Percentiles rank a stretch among this genome's conserved stretches.
phyloP scores from a whole-genome alignment of 2,888 invertebrate genomes.

The Hetaerina titia region DNA sequence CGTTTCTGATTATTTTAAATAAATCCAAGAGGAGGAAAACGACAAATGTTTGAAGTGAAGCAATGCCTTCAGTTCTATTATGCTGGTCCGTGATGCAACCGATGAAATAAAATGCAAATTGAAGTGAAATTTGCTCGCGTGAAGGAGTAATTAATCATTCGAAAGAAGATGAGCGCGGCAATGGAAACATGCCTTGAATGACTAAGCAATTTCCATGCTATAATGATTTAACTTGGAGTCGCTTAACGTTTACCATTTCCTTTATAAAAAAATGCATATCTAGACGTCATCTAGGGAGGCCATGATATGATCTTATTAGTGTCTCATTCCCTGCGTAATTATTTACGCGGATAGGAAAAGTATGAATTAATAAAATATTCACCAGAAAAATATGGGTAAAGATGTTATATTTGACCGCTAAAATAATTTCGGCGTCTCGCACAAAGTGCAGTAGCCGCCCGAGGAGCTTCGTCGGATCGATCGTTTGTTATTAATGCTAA shows the following conservation, averaged over 20 bases:
- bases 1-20: neutral
- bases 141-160: slow-evolving; percentile 13
- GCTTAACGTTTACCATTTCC: neutral
- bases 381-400: neutral
- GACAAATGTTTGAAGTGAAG: neutral
- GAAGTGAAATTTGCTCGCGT: neutral
- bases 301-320: neutral
- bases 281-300: neutral
- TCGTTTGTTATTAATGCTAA: neutral
- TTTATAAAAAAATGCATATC: neutral
- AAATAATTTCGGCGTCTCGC: neutral
- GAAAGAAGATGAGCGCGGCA: neutral
- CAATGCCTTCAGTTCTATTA: neutral
- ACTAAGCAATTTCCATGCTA: neutral
- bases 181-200: neutral
- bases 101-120: slow-evolving; percentile 23
- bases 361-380: neutral
- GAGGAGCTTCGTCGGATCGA: neutral
- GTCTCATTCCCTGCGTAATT: neutral
- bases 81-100: neutral
- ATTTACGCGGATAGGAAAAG: neutral
- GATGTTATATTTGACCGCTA: neutral
- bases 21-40: neutral
- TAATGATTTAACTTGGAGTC: neutral
- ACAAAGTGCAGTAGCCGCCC: neutral